Conservation (phyloP, 2,113 vertebrate genomes). For the Oophaga pumilio region DNA sequence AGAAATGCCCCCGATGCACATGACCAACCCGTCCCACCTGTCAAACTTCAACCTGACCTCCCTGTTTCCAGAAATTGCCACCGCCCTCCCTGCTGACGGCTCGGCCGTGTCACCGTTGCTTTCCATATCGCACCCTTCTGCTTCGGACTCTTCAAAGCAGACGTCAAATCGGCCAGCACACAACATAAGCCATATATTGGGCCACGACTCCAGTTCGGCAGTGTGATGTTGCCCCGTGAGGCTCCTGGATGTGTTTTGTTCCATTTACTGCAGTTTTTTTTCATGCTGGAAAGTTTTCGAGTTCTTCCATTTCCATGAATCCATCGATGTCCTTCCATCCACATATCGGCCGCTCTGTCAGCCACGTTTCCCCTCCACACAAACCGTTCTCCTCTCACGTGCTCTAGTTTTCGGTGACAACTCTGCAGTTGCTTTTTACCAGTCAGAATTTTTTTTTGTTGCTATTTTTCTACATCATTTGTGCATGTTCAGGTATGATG, state of each 20-base stretch:
- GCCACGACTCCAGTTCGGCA: constrained; percentile 95
- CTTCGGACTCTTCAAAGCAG: constrained; percentile 92
- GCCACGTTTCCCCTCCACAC: not conserved
- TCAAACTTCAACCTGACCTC: constrained; percentile 97
- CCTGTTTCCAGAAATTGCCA: constrained; percentile 95
- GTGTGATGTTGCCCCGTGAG: constrained; percentile 69
- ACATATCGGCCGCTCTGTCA: not conserved
- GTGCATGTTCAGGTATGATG: too few species aligned
- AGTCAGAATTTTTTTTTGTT: too few species aligned
- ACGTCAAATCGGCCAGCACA: constrained; percentile 93
- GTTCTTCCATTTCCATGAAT: not conserved
- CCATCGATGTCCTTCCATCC: not conserved
- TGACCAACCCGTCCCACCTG: constrained; percentile 90
- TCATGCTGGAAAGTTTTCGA: not conserved
- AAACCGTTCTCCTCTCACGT: too few species aligned
- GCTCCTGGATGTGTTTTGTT: not conserved
- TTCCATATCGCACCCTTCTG: constrained; percentile 90
- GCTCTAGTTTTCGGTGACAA: too few species aligned
- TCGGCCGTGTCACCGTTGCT: constrained; percentile 95
- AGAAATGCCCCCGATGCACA: constrained; percentile 94
- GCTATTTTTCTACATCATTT: too few species aligned
- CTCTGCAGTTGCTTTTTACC: too few species aligned
- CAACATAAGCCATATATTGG: constrained; percentile 99
- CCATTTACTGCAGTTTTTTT: not conserved
- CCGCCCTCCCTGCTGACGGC: constrained; percentile 90